Conservation (phyloP, 2,113 vertebrate genomes). For the Taurulus bubalis region DNA sequence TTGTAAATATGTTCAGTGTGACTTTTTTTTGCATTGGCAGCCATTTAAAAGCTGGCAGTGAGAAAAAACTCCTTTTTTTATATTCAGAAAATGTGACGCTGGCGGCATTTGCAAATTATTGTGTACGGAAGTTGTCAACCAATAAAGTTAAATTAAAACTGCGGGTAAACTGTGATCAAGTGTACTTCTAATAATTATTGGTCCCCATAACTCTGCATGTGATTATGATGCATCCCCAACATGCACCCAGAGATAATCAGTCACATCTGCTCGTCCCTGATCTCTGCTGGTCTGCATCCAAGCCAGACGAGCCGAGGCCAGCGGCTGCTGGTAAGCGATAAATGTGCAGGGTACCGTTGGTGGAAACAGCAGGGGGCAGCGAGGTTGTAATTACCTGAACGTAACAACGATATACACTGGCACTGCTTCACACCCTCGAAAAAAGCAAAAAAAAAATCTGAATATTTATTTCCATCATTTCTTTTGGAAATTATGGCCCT, state of each 20-base stretch:
- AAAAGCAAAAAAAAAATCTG: conserved; percentile 53
- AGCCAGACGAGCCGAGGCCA: conserved; percentile 22
- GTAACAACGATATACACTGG: conserved; percentile 74
- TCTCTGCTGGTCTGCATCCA: neutral
- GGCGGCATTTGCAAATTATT: neutral
- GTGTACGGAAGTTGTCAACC: neutral
- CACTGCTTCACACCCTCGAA: conserved; percentile 66
- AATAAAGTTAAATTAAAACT: neutral
- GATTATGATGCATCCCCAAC: neutral
- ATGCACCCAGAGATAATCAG: conserved; percentile 6
- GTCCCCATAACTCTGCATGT: neutral
- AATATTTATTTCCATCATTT: conserved; percentile 72
- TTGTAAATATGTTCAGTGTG: neutral
- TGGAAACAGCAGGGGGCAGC: conserved; percentile 49
- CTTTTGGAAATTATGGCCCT: conserved; percentile 53
- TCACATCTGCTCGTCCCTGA: conserved; percentile 10
- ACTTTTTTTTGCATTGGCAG: neutral
- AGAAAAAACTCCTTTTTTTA: neutral
- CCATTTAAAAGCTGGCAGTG: neutral
- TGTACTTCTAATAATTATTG: neutral
- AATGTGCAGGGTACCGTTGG: conserved; percentile 55
- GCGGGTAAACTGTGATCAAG: conserved; percentile 11
- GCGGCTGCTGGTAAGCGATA: conserved; percentile 65
- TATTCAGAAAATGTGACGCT: neutral
- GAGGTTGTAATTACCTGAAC: conserved; percentile 62